Conservation (phyloP, 1,140 invertebrate genomes). For the Galleria mellonella region DNA sequence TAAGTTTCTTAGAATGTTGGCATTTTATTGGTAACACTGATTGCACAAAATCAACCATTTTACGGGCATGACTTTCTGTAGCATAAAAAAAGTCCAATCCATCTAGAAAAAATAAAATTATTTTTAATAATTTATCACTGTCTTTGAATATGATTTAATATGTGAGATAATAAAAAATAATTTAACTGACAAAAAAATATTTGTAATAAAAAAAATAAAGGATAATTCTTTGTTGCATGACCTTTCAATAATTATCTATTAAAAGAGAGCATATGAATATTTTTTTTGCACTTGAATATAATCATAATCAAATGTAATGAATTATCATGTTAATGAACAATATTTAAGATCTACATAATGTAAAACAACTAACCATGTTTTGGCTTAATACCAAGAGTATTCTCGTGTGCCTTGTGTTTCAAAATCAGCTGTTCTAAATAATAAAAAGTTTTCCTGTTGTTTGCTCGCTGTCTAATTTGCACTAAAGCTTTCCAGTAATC, state of each 20-base stretch:
- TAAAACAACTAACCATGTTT: slow-evolving; percentile 81
- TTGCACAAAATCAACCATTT: slow-evolving; percentile 95
- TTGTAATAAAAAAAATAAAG: too few relatives aligned
- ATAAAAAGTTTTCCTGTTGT: slow-evolving; percentile 98
- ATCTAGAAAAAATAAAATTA: slow-evolving; percentile 77
- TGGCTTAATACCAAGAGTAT: slow-evolving; percentile 95
- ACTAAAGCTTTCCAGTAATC: slow-evolving; percentile 97
- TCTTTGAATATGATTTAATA: too few relatives aligned
- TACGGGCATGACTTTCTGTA: slow-evolving; percentile 92
- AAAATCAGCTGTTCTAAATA: slow-evolving; percentile 98
- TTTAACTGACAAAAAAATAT: too few relatives aligned
- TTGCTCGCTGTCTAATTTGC: slow-evolving; percentile 89
- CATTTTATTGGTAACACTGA: slow-evolving; percentile 91
- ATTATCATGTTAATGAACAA: too few relatives aligned
- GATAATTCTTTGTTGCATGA: too few relatives aligned
- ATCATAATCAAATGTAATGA: too few relatives aligned
- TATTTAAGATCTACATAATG: too few relatives aligned
- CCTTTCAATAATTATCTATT: too few relatives aligned
- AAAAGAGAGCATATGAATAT: too few relatives aligned
- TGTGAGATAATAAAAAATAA: too few relatives aligned
- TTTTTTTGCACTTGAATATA: too few relatives aligned
- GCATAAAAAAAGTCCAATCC: slow-evolving; percentile 98
- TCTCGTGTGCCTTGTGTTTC: slow-evolving; percentile 94
- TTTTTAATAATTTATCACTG: too few relatives aligned
- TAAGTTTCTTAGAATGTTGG: slow-evolving; percentile 94